A percentile compares a stretch with the other conserved stretches of the same genome.
Evolutionary conservation across 2,888 invertebrate genomes (phyloP).

Genomic region (Lasioglossum pauxillum): DNA sequence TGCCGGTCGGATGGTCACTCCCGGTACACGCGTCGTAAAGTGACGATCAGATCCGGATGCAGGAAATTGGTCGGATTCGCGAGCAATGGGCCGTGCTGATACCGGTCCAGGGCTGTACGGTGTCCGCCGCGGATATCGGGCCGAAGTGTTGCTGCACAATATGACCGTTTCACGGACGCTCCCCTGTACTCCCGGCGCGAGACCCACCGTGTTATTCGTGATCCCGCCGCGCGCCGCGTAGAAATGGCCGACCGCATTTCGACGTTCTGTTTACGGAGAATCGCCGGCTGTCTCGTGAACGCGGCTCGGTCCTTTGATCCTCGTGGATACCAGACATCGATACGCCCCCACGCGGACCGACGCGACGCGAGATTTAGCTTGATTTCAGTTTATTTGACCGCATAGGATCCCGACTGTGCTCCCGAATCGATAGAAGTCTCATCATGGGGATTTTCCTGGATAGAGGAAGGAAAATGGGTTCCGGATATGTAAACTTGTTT

Average conservation of each 20-base stretch:
- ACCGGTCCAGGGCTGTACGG: slow-evolving; percentile 71
- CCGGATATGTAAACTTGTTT: neutral
- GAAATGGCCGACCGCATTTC: slow-evolving; percentile 37
- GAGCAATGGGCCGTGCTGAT: slow-evolving; percentile 84
- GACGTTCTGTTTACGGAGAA: slow-evolving; percentile 39
- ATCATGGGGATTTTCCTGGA: neutral
- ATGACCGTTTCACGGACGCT: slow-evolving; percentile 48
- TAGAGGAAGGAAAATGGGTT: neutral
- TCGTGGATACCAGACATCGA: slow-evolving; percentile 20
- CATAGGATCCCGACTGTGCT: slow-evolving; percentile 3
- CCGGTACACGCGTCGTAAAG: slow-evolving; percentile 83
- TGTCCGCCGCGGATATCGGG: slow-evolving; percentile 71
- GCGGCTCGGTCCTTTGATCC: slow-evolving; percentile 18
- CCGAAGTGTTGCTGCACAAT: slow-evolving; percentile 59
- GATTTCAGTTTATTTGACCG: slow-evolving; percentile 21
- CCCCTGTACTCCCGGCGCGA: slow-evolving; percentile 10
- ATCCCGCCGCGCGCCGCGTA: slow-evolving; percentile 14
- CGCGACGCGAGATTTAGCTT: neutral
- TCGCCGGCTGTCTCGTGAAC: slow-evolving; percentile 26
- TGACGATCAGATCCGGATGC: slow-evolving; percentile 83
- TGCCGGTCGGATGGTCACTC: slow-evolving; percentile 57
- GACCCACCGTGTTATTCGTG: slow-evolving; percentile 31
- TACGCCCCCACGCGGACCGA: neutral
- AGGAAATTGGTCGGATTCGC: slow-evolving; percentile 84
- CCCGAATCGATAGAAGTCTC: slow-evolving; percentile 1